Percentiles rank a stretch among this genome's conserved stretches.
These are phyloP conservation scores for Pantherophis guttatus DNA, from an alignment of 2,113 vertebrate species.

Conservation along the genomic window DNA sequence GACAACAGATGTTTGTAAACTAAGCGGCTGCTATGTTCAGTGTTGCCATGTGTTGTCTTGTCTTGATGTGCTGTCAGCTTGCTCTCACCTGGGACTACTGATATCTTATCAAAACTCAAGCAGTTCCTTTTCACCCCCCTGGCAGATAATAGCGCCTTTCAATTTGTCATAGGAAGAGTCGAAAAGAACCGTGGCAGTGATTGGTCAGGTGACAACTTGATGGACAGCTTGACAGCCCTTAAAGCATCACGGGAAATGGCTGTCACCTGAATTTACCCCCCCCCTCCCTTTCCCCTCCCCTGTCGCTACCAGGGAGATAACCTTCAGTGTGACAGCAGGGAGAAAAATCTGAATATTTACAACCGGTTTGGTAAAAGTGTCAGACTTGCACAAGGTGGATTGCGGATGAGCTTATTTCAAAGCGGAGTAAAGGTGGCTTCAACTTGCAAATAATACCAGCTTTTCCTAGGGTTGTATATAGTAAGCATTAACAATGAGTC, in stretches of 20 bases:
- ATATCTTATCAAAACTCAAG: constrained; percentile 99
- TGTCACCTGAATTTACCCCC: constrained; percentile 90
- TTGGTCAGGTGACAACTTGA: constrained; percentile 92
- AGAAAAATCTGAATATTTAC: constrained; percentile 86
- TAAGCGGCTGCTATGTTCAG: constrained; percentile 68
- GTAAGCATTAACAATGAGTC: not conserved
- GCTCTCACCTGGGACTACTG: constrained; percentile 97
- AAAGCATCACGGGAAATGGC: constrained; percentile 95
- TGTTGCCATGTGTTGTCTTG: constrained; percentile 85
- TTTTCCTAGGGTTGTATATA: constrained; percentile 38
- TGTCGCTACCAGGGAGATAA: constrained; percentile 89
- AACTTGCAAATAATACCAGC: constrained; percentile 46
- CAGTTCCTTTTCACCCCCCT: constrained; percentile 83
- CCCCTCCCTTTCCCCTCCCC: not conserved
- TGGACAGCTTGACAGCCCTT: constrained; percentile 95
- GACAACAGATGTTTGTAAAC: constrained; percentile 83
- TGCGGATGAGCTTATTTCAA: constrained; percentile 59
- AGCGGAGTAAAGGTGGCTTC: constrained; percentile 54
- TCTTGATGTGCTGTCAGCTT: constrained; percentile 87
- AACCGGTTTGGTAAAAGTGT: constrained; percentile 63
- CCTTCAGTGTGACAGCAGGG: constrained; percentile 92
- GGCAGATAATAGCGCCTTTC: constrained; percentile 89
- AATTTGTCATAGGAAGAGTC: constrained; percentile 82
- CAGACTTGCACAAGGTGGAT: constrained; percentile 64
- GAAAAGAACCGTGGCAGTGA: constrained; percentile 88